A percentile compares a stretch with the other conserved stretches of the same genome.
Evolutionary conservation across 2,888 invertebrate genomes (phyloP).

Genomic region (Trichogramma dendrolimi): DNA sequence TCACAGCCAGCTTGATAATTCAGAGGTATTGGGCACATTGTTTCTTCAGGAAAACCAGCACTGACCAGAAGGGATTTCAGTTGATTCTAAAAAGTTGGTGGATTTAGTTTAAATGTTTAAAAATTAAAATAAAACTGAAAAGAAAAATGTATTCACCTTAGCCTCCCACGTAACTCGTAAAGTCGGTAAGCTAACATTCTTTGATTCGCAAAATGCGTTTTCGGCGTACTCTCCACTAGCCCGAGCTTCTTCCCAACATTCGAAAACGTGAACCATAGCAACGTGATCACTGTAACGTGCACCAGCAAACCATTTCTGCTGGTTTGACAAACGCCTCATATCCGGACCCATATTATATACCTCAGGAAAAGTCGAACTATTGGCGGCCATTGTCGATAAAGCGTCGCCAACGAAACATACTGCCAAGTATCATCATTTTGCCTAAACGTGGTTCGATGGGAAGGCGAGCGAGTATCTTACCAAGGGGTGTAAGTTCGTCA

Average conservation of each 20-base stretch:
- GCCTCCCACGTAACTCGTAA: slow-evolving; percentile 90
- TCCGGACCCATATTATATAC: slow-evolving; percentile 80
- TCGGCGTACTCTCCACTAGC: slow-evolving; percentile 72
- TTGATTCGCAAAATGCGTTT: slow-evolving; percentile 82
- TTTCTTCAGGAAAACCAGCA: slow-evolving; percentile 87
- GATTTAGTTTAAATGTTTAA: background rate
- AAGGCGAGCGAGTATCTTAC: slow-evolving; percentile 85
- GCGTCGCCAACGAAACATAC: slow-evolving; percentile 89
- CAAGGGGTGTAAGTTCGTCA: slow-evolving; percentile 89
- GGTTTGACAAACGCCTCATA: slow-evolving; percentile 71
- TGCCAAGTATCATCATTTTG: slow-evolving; percentile 95
- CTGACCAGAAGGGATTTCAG: slow-evolving; percentile 65
- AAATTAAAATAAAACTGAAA: background rate
- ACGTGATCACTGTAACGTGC: slow-evolving; percentile 89
- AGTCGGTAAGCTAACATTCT: slow-evolving; percentile 83
- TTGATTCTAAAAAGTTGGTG: slow-evolving; percentile 56
- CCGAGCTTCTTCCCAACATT: slow-evolving; percentile 73
- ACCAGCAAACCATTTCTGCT: slow-evolving; percentile 84
- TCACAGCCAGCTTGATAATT: slow-evolving; percentile 74
- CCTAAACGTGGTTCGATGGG: slow-evolving; percentile 96
- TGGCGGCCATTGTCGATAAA: slow-evolving; percentile 89
- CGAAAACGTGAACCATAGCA: slow-evolving; percentile 88
- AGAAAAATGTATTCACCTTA: slow-evolving; percentile 54
- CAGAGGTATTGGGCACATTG: slow-evolving; percentile 69
- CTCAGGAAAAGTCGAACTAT: slow-evolving; percentile 92